Evolutionary conservation across 2,797 vertebrate species (phyloP), one percentile per base, ranked within the genome.

Genomic region (Sternarchorhynchus goeldii): DNA sequence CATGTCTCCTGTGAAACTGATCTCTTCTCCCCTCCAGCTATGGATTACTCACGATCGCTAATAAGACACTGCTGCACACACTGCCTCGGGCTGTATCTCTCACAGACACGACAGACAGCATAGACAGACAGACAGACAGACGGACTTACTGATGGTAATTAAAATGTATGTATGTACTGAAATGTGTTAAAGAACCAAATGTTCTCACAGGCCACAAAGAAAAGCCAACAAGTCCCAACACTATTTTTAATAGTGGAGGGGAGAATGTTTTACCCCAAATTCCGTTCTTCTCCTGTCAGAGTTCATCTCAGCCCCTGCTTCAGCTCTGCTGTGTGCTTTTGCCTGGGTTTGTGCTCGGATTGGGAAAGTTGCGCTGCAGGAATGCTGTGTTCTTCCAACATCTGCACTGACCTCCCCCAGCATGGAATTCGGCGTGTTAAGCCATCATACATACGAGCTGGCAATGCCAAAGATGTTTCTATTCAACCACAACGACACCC

Each of bases 11-110:
- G 78, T 84, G 81, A 90, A 88, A 88, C 83, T 79, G 80, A 82
- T 86, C 86, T 41, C 81, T 56, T 81, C 77, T 57, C 83, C 85
- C 89, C 84, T 81, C 87, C 87, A 84, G 81, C 80, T 75, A 81
- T 69, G 76, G 85, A 89, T 88, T 82, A 84, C 62, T 75, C 67
- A 76, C 75, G 55, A 60, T 64, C 25, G 67, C 55, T 72, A 76
- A 75, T 66, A 58, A 66, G 60, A 50, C 34, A 69, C 64, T 67
- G 70, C 70, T 56, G 57, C 64, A 45, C 59, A 66, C 29, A 36
- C 71, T 4, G 50, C 45, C 73, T 3, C 36, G 2, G 4, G 41
- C 73, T 73, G 41, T 12, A 36, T n/a, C 59, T 32, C 59, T 36
- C 55, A 58, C 31, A 72, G 7, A 71, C 31, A 56, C 2, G 6